phyloP scores from a whole-genome alignment of 64 coral and sea anemone genomes.

The Stichodactyla mertensii region DNA sequence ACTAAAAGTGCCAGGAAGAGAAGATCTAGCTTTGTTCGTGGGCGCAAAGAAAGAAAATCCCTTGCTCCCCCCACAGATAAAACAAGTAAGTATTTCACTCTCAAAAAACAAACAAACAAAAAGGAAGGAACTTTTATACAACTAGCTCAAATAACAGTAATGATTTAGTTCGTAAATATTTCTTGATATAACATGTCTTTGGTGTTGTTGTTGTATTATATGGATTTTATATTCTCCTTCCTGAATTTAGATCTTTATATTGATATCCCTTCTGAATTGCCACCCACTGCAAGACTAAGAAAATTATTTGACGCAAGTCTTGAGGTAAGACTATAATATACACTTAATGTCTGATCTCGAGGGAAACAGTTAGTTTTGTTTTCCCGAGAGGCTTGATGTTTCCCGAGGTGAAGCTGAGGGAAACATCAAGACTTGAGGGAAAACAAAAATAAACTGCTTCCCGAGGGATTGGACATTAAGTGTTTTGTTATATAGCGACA shows the following conservation, averaged over 20 bases:
- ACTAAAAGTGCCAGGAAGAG: slow-evolving; percentile 33
- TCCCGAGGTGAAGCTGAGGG: too few relatives aligned
- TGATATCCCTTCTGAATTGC: slow-evolving; percentile 64
- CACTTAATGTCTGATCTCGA: too few relatives aligned
- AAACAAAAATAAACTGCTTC: too few relatives aligned
- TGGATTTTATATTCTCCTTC: background rate
- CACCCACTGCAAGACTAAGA: slow-evolving; percentile 47
- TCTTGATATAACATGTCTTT: background rate
- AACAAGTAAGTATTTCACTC: background rate
- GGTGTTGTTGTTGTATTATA: background rate
- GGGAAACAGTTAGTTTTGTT: too few relatives aligned
- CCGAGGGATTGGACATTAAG: too few relatives aligned
- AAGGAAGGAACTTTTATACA: background rate
- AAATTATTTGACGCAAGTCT: slow-evolving; percentile 73
- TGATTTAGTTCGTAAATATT: too few relatives aligned
- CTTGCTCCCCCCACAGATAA: slow-evolving; percentile 23
- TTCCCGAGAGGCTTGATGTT: too few relatives aligned
- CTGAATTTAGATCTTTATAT: slow-evolving; percentile 48
- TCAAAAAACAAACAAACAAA: too few relatives aligned
- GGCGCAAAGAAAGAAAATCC: slow-evolving; percentile 79
- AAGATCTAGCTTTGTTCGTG: slow-evolving; percentile 86
- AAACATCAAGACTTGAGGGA: too few relatives aligned
- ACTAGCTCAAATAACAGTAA: background rate
- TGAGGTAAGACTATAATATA: slow-evolving; percentile 48
- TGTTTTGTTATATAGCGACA: too few relatives aligned